Percentiles rank a stretch among this genome's conserved stretches.
Conservation (phyloP, 2,797 vertebrate genomes). For the Hypotaenidia philippensis region DNA sequence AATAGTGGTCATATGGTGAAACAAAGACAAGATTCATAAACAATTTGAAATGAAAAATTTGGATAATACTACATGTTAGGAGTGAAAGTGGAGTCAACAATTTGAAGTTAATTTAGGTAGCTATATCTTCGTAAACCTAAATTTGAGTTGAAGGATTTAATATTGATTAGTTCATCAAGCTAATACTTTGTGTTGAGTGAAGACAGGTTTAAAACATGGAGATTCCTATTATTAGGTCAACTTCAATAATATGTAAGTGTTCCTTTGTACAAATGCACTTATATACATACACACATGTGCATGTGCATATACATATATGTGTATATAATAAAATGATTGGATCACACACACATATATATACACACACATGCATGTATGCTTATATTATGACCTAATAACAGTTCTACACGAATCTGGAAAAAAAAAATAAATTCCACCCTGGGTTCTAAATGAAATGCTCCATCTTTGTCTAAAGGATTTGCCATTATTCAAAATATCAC, state of each 20-base stretch:
- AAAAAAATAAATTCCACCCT: not conserved
- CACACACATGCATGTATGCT: too few species aligned
- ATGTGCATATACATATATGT: not conserved
- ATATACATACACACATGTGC: accelerated
- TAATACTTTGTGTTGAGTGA: not conserved
- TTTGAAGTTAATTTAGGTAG: not conserved
- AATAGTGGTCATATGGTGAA: not conserved
- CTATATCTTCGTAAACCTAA: not conserved
- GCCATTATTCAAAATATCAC: not conserved
- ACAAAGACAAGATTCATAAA: not conserved
- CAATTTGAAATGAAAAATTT: not conserved
- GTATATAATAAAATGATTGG: not conserved
- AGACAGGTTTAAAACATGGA: not conserved
- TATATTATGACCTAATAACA: not conserved
- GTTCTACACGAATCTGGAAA: not conserved
- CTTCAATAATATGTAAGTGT: not conserved
- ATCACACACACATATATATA: not conserved
- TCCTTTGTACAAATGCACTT: not conserved
- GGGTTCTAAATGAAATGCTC: not conserved
- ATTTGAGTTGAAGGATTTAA: not conserved
- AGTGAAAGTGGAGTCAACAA: not conserved
- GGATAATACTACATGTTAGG: not conserved
- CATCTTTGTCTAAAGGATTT: not conserved
- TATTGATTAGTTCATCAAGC: not conserved
- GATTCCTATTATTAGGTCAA: not conserved